Base-by-base conservation (phyloP, 2,888 invertebrate genomes). In the Tinea pellionella region DNA sequence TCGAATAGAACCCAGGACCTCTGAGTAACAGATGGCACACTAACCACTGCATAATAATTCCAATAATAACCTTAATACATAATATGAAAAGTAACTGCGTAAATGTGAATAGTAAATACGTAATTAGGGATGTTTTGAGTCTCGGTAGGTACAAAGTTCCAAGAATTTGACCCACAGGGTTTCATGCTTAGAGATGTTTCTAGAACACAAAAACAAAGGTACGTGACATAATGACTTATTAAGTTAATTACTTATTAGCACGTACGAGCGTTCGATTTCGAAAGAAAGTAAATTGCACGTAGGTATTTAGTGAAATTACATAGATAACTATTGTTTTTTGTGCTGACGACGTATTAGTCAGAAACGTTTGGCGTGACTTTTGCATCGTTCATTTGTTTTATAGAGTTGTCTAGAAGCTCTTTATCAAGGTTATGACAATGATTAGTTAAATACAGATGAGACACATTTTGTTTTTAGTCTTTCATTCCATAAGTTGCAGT, bases 391-490 rank as follows among this genome's bases (percentile, higher is more conserved):
- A 37, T 37, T 47, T 13, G 47, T 47, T 16, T 16, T 47, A 16
- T 47, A 47, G 47, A 47, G 47, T 47, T 16, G 15, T 47, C 13
- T 47, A 47, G 47, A 47, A 47, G 47, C 47, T 47, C 47, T 8
- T 16, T 47, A 37, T n/a, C 47, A 47, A 47, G 47, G 47, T 47
- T 47, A 47, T 9, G 37, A 2, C 47, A 47, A 47, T n/a, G 47
- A 47, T 13, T 1, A 47, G 4, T 15, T 16, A 2, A 2, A 2
- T 47, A 16, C 47, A 47, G 47, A 47, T 9, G 16, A 2, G 47
- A 47, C 47, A 16, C 9, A 37, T 37, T 6, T 3, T 24, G 6
- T 24, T 24, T 2, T 24, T 24, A 24, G 24, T 6, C 3, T 24
- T 24, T 24, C 2, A 24, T 24, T 24, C 24, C 6, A 24, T 24